A percentile compares a stretch with the other conserved stretches of the same genome.
These are phyloP conservation scores for Hippocampus comes DNA, from an alignment of 2,113 vertebrate species.

Conservation along the genomic window DNA sequence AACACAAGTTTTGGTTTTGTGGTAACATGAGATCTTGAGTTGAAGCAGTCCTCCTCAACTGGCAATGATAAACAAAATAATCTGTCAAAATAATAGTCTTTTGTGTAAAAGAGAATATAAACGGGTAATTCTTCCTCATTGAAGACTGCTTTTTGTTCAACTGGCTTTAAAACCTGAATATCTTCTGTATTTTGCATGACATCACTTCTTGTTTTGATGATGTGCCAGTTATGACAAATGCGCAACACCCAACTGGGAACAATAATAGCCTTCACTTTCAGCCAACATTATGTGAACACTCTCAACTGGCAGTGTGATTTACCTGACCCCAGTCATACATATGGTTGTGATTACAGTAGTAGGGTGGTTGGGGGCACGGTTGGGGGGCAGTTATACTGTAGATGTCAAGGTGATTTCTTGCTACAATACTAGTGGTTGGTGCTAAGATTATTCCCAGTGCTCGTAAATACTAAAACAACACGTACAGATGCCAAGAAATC, in stretches of 20 bases:
- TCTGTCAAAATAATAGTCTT: not conserved
- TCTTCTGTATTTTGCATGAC: slow-evolving; percentile 6
- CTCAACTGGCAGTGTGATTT: slow-evolving; percentile 12
- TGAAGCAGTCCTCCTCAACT: not conserved
- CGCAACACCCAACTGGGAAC: not conserved
- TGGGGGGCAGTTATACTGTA: slow-evolving; percentile 26
- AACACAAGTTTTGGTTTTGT: not conserved
- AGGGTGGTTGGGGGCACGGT: not conserved
- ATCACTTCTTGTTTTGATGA: slow-evolving; percentile 11
- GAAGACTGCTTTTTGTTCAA: not conserved
- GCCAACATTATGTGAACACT: slow-evolving; percentile 10
- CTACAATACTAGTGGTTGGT: slow-evolving; percentile 42
- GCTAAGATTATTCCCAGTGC: slow-evolving; percentile 43
- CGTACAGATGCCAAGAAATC: slow-evolving; percentile 63
- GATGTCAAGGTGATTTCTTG: slow-evolving; percentile 56
- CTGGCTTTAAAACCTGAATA: slow-evolving; percentile 4
- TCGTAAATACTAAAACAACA: slow-evolving; percentile 59
- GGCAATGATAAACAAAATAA: not conserved
- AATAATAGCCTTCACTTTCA: slow-evolving; percentile 9
- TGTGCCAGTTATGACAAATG: slow-evolving; percentile 1
- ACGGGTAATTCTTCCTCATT: not conserved
- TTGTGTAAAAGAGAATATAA: not conserved
- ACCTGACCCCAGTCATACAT: slow-evolving; percentile 28
- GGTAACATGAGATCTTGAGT: slow-evolving; percentile 3
- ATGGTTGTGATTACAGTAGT: slow-evolving; percentile 28